These are phyloP conservation scores for Aradus depressus DNA, from an alignment of 2,888 invertebrate genomes.

Conservation along the genomic window DNA sequence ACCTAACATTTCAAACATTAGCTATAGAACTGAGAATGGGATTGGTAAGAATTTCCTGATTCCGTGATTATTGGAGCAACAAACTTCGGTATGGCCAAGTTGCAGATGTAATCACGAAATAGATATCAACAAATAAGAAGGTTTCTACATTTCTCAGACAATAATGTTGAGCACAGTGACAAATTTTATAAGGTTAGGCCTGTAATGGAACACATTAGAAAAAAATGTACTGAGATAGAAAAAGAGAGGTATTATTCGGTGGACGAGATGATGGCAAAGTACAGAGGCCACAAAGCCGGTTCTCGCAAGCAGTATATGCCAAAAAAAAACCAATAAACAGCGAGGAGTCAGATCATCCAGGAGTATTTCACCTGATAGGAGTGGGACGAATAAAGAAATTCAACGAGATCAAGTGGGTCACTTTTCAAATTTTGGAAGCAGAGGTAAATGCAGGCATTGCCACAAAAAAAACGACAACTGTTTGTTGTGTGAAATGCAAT, in stretches of 20 bases:
- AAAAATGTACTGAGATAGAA: slow-evolving; percentile 25
- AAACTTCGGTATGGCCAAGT: neutral
- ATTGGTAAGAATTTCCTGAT: neutral
- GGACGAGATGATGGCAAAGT: slow-evolving; percentile 35
- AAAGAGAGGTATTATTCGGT: slow-evolving; percentile 32
- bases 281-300: slow-evolving; percentile 34
- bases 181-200: slow-evolving; percentile 3
- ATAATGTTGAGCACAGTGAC: neutral
- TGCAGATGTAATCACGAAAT: slow-evolving; percentile 2
- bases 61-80: slow-evolving; percentile 6
- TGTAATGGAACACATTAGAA: slow-evolving; percentile 1
- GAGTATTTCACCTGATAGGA: no score
- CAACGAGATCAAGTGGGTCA: neutral
- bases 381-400: no score
- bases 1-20: no score
- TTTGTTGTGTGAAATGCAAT: no score
- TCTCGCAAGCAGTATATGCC: slow-evolving; percentile 34
- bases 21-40: slow-evolving; percentile 13
- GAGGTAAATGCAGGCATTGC: slow-evolving; percentile 14
- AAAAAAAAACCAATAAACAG: no score
- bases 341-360: no score
- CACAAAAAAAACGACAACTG: no score
- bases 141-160: slow-evolving; percentile 18
- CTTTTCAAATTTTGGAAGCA: neutral
- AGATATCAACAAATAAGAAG: slow-evolving; percentile 2